phyloP scores from a whole-genome alignment of 2,797 vertebrate species.

The Xerus rutilus region DNA sequence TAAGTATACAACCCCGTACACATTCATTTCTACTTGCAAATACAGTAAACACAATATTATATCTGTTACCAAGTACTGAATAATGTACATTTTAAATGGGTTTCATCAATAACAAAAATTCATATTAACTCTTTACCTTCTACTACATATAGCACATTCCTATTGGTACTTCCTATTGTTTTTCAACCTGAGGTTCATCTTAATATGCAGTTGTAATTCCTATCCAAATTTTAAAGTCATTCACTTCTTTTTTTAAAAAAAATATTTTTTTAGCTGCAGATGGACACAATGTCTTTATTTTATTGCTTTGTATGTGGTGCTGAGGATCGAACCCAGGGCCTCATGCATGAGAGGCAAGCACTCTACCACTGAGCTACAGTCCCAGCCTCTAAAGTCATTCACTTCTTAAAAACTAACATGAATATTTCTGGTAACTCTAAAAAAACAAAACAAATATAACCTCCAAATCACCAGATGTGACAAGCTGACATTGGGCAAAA shows the following conservation, averaged over 20 bases:
- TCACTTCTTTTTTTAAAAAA: not conserved
- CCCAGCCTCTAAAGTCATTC: not conserved
- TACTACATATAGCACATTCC: constrained; percentile 46
- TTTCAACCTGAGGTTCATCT: constrained; percentile 34
- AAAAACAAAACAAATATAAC: not conserved
- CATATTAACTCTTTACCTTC: constrained; percentile 14
- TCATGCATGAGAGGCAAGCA: too few species aligned
- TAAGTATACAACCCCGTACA: not conserved
- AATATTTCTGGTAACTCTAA: constrained; percentile 36
- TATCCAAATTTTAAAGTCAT: constrained; percentile 58
- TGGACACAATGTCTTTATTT: too few species aligned
- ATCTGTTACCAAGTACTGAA: not conserved
- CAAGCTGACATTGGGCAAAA: not conserved
- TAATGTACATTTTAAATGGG: not conserved
- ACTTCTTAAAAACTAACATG: not conserved
- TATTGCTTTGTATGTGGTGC: too few species aligned
- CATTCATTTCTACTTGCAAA: not conserved
- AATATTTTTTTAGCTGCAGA: too few species aligned
- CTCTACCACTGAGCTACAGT: too few species aligned
- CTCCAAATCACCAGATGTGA: constrained; percentile 10
- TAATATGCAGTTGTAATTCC: not conserved
- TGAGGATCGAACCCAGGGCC: too few species aligned
- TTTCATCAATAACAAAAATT: constrained; percentile 18
- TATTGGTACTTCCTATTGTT: constrained; percentile 4
- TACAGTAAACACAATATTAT: not conserved